Evolutionary conservation across 2,113 vertebrate species (phyloP).

Genomic region (Actinemys pallida): DNA sequence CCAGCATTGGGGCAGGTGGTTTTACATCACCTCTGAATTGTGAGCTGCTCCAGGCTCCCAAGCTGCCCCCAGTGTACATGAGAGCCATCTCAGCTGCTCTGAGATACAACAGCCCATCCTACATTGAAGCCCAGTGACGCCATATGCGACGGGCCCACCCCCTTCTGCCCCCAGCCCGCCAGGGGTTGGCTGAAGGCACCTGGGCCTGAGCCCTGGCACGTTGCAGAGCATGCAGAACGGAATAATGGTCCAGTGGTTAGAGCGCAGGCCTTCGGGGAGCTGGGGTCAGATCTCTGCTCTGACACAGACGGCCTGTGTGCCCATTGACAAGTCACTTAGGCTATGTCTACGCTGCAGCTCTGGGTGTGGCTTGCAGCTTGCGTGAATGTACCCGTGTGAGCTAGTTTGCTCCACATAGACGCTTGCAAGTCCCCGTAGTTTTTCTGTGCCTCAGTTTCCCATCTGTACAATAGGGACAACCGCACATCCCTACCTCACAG

Average conservation of each 20-base stretch:
- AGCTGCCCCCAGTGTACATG: too few relatives aligned
- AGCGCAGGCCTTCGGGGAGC: not conserved
- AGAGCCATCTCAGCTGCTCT: too few relatives aligned
- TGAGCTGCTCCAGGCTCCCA: not conserved
- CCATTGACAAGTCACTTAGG: not conserved
- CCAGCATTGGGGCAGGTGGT: not conserved
- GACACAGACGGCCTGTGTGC: not conserved
- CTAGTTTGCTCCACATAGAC: not conserved
- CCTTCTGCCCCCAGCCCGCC: not conserved
- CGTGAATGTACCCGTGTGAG: not conserved
- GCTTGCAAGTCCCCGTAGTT: not conserved
- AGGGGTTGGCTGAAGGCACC: not conserved
- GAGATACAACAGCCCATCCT: not conserved
- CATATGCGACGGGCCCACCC: not conserved
- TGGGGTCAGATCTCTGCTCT: not conserved
- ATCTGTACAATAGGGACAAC: not conserved
- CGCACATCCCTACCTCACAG: not conserved
- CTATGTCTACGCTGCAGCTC: not conserved
- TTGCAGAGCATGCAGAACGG: not conserved
- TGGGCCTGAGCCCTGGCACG: not conserved
- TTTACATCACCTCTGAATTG: not conserved
- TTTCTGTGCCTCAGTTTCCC: not conserved
- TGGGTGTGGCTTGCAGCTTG: not conserved
- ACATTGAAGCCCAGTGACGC: not conserved
- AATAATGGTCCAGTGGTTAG: not conserved